Conservation (phyloP, 2,113 vertebrate species). For the Mus pahari region DNA sequence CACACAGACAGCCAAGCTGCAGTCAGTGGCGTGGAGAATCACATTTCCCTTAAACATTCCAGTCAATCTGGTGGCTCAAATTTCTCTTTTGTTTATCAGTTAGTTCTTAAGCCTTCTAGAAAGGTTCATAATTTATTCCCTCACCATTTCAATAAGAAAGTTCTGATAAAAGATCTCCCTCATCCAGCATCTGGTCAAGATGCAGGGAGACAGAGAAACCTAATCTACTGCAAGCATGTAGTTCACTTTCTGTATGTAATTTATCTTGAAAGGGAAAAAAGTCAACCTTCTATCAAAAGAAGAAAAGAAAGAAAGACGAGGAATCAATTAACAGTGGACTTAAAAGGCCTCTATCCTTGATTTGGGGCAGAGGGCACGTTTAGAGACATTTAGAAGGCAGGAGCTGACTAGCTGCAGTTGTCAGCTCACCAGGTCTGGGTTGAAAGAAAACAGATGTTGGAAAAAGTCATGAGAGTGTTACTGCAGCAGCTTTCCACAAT, state of each 20-base stretch:
- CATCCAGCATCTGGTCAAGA: neutral
- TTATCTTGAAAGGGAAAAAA: neutral
- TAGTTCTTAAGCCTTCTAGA: slow-evolving; percentile 29
- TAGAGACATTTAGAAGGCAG: neutral
- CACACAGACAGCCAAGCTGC: rapidly evolving
- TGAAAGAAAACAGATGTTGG: slow-evolving; percentile 47
- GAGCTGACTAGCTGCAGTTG: neutral
- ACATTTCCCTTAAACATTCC: slow-evolving; percentile 40
- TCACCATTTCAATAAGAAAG: slow-evolving; percentile 27
- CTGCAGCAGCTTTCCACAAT: slow-evolving; percentile 2
- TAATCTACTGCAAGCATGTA: neutral
- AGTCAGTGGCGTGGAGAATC: neutral
- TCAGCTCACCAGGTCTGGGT: neutral
- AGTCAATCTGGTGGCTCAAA: neutral
- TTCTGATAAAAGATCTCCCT: neutral
- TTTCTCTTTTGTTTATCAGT: slow-evolving; percentile 34
- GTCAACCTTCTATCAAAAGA: neutral
- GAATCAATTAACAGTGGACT: slow-evolving; percentile 23
- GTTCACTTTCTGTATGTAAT: neutral
- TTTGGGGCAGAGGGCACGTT: slow-evolving; percentile 53
- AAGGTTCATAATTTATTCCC: slow-evolving; percentile 41
- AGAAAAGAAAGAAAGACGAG: neutral
- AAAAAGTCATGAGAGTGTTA: slow-evolving; percentile 60
- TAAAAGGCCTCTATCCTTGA: slow-evolving; percentile 18
- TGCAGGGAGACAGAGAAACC: slow-evolving; percentile 7